A percentile compares a stretch with the other conserved stretches of the same genome.
Conservation (phyloP, 2,888 invertebrate species). For the Aelia acuminata region DNA sequence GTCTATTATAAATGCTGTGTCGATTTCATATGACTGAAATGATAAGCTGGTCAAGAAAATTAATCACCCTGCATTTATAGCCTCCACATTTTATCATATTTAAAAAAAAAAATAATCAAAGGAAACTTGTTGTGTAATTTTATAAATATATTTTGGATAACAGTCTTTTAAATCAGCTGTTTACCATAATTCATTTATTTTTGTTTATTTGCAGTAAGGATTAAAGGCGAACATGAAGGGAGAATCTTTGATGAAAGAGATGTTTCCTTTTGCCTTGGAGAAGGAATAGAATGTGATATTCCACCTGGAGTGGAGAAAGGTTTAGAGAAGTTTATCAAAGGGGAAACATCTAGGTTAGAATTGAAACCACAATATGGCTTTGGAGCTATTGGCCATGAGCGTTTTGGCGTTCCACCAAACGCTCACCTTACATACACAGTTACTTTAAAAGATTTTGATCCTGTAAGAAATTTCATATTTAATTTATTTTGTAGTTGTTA, state of each 20-base stretch:
- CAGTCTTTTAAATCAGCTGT: not conserved
- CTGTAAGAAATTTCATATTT: conserved; percentile 70
- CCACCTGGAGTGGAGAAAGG: conserved; percentile 88
- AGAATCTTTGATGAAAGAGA: conserved; percentile 84
- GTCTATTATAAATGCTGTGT: too few relatives aligned
- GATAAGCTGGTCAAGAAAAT: too few relatives aligned
- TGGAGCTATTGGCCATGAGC: conserved; percentile 78
- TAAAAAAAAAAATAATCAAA: too few relatives aligned
- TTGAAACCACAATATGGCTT: conserved; percentile 87
- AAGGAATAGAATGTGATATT: conserved; percentile 82
- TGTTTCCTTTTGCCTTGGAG: conserved; percentile 87
- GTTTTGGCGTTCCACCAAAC: conserved; percentile 83
- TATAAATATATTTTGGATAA: too few relatives aligned
- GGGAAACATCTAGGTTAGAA: conserved; percentile 82
- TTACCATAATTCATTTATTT: conserved; percentile 59
- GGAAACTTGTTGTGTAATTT: too few relatives aligned
- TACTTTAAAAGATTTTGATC: conserved; percentile 87
- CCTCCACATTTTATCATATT: too few relatives aligned
- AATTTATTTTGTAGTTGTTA: not conserved
- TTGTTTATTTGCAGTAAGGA: conserved; percentile 76
- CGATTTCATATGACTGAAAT: too few relatives aligned
- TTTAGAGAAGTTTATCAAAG: conserved; percentile 83
- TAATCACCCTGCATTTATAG: too few relatives aligned
- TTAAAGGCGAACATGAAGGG: conserved; percentile 78
- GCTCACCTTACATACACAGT: conserved; percentile 86